Conservation (phyloP, 1,140 invertebrate species). For the Bombus sibiricus region DNA sequence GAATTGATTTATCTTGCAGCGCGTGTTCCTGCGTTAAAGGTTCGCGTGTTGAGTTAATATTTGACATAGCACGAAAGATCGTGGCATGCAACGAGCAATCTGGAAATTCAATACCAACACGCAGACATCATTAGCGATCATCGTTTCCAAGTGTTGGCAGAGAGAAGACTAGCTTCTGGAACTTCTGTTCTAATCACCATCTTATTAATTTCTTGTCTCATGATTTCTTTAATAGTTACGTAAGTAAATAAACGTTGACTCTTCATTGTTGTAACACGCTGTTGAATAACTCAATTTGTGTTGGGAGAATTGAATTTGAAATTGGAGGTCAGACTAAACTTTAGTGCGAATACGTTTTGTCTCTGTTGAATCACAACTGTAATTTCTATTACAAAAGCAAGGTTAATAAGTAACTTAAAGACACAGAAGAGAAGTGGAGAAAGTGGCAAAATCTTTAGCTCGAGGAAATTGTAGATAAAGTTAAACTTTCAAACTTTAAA, state of each 20-base stretch:
- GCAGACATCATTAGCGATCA: not conserved
- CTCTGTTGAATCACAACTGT: not conserved
- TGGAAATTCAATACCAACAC: conserved; percentile 24
- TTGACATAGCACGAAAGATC: conserved; percentile 15
- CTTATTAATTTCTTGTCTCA: not conserved
- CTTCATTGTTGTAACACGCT: too few relatives aligned
- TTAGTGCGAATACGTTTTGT: not conserved
- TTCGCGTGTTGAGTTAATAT: conserved; percentile 46
- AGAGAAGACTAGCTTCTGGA: not conserved
- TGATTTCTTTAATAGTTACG: not conserved
- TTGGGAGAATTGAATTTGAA: not conserved
- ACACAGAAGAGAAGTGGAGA: not conserved
- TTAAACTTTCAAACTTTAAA: too few relatives aligned
- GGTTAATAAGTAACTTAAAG: not conserved
- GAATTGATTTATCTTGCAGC: not conserved
- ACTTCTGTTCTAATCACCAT: not conserved
- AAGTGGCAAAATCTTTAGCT: too few relatives aligned
- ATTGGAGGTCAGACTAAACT: too few relatives aligned
- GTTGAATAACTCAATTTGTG: not conserved
- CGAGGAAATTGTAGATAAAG: too few relatives aligned
- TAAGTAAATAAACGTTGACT: too few relatives aligned
- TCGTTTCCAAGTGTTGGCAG: not conserved
- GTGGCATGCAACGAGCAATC: conserved; percentile 52
- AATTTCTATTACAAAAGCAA: not conserved
- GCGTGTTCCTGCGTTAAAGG: not conserved